These are phyloP conservation scores for Ecdyonurus torrentis DNA, from an alignment of 2,888 invertebrate species.

Conservation along the genomic window DNA sequence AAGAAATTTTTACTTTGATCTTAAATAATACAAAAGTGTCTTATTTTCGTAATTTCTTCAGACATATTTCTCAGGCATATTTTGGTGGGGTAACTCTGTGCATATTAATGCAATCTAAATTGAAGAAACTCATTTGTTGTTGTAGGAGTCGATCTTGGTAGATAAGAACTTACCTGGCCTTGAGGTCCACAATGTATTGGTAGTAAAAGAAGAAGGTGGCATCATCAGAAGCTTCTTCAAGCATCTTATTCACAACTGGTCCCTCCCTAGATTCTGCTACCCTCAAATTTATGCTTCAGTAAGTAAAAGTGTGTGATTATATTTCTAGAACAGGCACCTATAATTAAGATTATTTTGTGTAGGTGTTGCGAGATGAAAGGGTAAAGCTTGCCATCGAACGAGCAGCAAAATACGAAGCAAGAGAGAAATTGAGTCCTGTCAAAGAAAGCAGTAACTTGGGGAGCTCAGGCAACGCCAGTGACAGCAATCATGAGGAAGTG, in stretches of 20 bases:
- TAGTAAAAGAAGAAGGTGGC: background rate
- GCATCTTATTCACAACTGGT: background rate
- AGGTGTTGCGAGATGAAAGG: constrained; percentile 54
- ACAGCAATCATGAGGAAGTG: constrained; percentile 25
- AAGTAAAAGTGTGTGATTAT: no score
- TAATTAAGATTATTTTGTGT: constrained; percentile 14
- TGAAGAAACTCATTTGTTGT: no score
- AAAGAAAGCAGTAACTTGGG: constrained; percentile 6
- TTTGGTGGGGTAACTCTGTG: no score
- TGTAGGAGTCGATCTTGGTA: background rate
- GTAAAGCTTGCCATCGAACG: constrained; percentile 54
- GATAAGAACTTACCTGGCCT: background rate
- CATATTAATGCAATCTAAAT: no score
- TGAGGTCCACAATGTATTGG: background rate
- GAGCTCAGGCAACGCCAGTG: constrained; percentile 18
- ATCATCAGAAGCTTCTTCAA: background rate
- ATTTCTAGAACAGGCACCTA: no score
- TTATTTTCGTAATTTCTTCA: no score
- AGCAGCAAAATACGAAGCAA: constrained; percentile 42
- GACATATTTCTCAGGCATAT: no score
- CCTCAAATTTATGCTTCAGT: constrained; percentile 9
- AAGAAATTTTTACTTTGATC: no score
- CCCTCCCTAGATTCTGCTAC: background rate
- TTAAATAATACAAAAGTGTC: no score
- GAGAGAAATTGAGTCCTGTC: background rate